Base-by-base conservation (phyloP, 2,113 vertebrate species). In the Anarrhichthys ocellatus region DNA sequence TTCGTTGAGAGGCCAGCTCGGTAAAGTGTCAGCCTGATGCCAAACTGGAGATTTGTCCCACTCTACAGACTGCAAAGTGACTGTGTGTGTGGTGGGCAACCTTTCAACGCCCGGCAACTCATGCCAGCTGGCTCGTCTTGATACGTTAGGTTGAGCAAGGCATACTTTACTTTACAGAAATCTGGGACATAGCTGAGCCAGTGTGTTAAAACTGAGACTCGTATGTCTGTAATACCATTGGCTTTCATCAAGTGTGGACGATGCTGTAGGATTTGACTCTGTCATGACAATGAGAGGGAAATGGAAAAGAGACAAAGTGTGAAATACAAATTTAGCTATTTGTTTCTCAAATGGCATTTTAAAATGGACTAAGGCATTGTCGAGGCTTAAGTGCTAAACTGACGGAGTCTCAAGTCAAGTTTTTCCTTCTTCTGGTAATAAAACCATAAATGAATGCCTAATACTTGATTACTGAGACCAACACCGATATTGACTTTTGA, bases 1-100 rank as follows among this genome's bases (percentile, higher is more conserved):
- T 67, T 78, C 3, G 10, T 62, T 64, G 68, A 74, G 54, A 62
- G 65, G 81, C 59, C 50, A 18, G 59, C 38, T 65, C 42, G 70
- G 71, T 56, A 77, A 88, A 85, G 64, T 87, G 71, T 78, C 74
- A 72, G 56, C 56, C 11, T 20, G 17, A 44, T 80, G 75, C 79
- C 81, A 84, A 80, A 75, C 69, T 75, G 46, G 36, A 59, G 73
- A 56, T 70, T 75, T 76, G 71, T 65, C 54, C 73, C 67, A 52
- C 72, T 82, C 65, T 17, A 61, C 77, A 84, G 87, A 89, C 85
- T 90, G 42, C 83, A 83, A 87, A 87, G 83, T 88, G 91, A 29
- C n/a, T 3, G 17, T 80, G 73, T 74, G 52, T 80, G 78, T 63
- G 65, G 1, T 70, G 83, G 81, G 78, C 80, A 82, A 52, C 61